A percentile compares a stretch with the other conserved stretches of the same genome.
These are phyloP conservation scores for Criorhina ranunculi DNA, from an alignment of 2,888 invertebrate genomes.

Conservation along the genomic window DNA sequence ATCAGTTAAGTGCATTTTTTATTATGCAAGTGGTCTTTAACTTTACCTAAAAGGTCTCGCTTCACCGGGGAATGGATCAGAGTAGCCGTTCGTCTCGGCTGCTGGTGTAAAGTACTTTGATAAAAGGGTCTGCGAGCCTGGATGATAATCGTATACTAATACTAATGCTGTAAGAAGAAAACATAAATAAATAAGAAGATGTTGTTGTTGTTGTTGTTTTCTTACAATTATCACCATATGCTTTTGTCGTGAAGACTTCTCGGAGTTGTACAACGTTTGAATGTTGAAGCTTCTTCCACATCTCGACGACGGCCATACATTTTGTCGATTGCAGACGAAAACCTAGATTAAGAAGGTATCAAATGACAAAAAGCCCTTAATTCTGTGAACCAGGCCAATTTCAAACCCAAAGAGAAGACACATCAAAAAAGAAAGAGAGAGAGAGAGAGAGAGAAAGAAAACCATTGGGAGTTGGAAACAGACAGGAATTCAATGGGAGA, in stretches of 20 bases:
- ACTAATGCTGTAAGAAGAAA: conserved; percentile 89
- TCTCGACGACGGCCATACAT: conserved; percentile 93
- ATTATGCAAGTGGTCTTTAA: conserved; percentile 44
- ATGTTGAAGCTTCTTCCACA: conserved; percentile 98
- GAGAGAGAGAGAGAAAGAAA: conserved; percentile 42
- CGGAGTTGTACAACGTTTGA: conserved; percentile 96
- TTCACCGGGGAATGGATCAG: conserved; percentile 93
- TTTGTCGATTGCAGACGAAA: conserved; percentile 93
- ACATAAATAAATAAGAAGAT: not conserved
- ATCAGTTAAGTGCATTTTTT: conserved; percentile 34
- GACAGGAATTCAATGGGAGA: conserved; percentile 35
- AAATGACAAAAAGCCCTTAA: conserved; percentile 71
- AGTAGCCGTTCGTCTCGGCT: conserved; percentile 87
- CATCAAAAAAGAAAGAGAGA: conserved; percentile 28
- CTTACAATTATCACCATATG: conserved; percentile 97
- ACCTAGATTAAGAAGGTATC: conserved; percentile 85
- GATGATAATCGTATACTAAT: conserved; percentile 98
- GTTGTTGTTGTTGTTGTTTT: not conserved
- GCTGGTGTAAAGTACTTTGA: conserved; percentile 91
- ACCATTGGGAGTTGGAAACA: conserved; percentile 50
- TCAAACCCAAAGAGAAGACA: conserved; percentile 70
- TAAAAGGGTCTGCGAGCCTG: conserved; percentile 94
- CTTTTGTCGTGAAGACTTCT: conserved; percentile 97
- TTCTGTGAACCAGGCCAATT: conserved; percentile 69
- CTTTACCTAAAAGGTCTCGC: conserved; percentile 86